Base-by-base conservation (phyloP, 2,888 invertebrate genomes). In the Lasius fuliginosus region DNA sequence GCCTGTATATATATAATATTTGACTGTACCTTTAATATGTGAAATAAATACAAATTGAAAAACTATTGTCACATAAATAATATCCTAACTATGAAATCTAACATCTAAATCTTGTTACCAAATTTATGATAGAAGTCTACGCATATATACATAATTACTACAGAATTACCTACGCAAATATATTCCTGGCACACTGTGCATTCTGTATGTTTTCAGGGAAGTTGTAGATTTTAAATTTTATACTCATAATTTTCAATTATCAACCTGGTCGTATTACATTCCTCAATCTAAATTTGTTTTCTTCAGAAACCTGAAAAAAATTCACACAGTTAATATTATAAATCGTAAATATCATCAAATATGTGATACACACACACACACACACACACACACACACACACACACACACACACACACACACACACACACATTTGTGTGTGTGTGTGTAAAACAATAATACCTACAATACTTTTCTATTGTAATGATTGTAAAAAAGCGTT, bases 251-350 rank as follows among this genome's bases (percentile, higher is more conserved):
- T 81, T 79, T 84, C 67, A 81, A 76, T 67, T 65, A 46, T 86
- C 84, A 86, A 74, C 60, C 86, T 84, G 84, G 79, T 65, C 58
- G 71, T 71, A 85, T 79, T 83, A 86, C 53, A 76, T 85, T 85
- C 74, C 65, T 83, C 82, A 83, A 85, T 90, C 74, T 90, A 85
- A 62, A 71, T 82, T 85, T 74, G 68, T 74, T 46, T 68, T 53
- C 85, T 68, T 64, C 81, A 68, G 27, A n/a, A 60, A 88, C 85
- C 90, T 89, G 82, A 62, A 87, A 87, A 87, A 62, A 83, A 62
- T 62, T 53, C 12, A 73, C 15, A 62, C 49, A 46, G 15, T 81
- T 71, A 60, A 69, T n/a, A 58, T 36, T 12, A 36, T 36, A 46
- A 58, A 18, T 60, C 3, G 8, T 46, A 40, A 30, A 9, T 40